These are phyloP conservation scores for Sebastolobus altivelis DNA, from an alignment of 2,797 vertebrate genomes.

Conservation along the genomic window DNA sequence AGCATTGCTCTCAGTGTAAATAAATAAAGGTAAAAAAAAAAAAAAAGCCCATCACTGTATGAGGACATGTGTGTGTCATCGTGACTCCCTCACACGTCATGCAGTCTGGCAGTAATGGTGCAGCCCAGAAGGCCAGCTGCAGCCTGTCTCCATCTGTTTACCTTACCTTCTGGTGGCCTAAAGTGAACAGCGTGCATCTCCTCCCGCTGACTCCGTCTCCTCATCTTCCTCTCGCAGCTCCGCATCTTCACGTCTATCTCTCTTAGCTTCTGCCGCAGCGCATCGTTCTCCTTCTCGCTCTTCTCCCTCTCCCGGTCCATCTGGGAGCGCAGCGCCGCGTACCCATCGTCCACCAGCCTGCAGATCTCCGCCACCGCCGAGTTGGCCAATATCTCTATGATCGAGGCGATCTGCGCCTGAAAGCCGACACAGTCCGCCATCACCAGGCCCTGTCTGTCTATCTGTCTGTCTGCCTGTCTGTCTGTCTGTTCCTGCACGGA, in stretches of 20 bases:
- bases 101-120: too few relatives aligned
- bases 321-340: slow-evolving; percentile 81
- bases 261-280: slow-evolving; percentile 79
- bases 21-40: too few relatives aligned
- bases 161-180: slow-evolving; percentile 66
- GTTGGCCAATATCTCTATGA: slow-evolving; percentile 85
- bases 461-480: background rate
- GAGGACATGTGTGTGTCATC: too few relatives aligned
- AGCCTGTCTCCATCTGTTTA: background rate
- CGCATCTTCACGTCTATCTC: slow-evolving; percentile 81
- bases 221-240: slow-evolving; percentile 79
- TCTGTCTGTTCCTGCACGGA: slow-evolving; percentile 8
- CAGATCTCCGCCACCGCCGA: slow-evolving; percentile 87
- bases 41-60: too few relatives aligned
- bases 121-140: background rate
- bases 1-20: too few relatives aligned
- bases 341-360: slow-evolving; percentile 85
- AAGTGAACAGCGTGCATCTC: slow-evolving; percentile 53
- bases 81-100: too few relatives aligned
- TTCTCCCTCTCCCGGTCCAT: slow-evolving; percentile 78
- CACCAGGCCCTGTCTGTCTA: slow-evolving; percentile 21
- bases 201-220: slow-evolving; percentile 73
- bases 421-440: slow-evolving; percentile 85
- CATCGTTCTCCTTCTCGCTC: slow-evolving; percentile 82
- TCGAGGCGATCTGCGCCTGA: slow-evolving; percentile 85